These are phyloP conservation scores for Pseudococcus viburni DNA, from an alignment of 2,888 invertebrate genomes.

Conservation along the genomic window DNA sequence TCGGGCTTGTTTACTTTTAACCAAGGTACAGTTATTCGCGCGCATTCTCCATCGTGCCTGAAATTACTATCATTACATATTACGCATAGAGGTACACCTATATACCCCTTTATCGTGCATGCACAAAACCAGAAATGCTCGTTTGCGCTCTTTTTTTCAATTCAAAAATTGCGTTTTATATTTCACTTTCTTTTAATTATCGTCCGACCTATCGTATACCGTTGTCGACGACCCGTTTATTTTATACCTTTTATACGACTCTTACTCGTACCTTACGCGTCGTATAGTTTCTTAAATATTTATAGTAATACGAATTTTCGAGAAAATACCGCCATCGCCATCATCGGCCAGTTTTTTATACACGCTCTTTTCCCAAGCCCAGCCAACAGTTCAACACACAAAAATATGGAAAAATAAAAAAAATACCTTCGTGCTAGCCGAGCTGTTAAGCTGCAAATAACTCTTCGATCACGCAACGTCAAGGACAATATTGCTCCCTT, in stretches of 20 bases:
- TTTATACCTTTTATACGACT: background rate
- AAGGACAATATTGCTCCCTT: constrained; percentile 49
- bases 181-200: constrained; percentile 53
- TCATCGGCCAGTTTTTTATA: background rate
- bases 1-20: constrained; percentile 11
- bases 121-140: constrained; percentile 41
- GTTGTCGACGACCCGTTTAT: constrained; percentile 21
- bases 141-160: constrained; percentile 35
- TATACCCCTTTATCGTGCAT: constrained; percentile 17
- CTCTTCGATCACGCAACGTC: constrained; percentile 42
- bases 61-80: constrained; percentile 48
- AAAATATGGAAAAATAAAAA: background rate
- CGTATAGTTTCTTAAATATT: constrained; percentile 16
- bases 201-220: background rate
- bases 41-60: constrained; percentile 19
- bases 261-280: background rate
- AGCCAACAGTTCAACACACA: background rate
- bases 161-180: constrained; percentile 21
- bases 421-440: constrained; percentile 26
- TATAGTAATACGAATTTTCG: constrained; percentile 35
- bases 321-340: constrained; percentile 5
- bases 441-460: constrained; percentile 47
- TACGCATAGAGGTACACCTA: background rate
- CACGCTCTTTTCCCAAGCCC: background rate
- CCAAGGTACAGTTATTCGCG: constrained; percentile 42